phyloP scores from a whole-genome alignment of 2,113 vertebrate species.

The Nyctibius bracteatus region DNA sequence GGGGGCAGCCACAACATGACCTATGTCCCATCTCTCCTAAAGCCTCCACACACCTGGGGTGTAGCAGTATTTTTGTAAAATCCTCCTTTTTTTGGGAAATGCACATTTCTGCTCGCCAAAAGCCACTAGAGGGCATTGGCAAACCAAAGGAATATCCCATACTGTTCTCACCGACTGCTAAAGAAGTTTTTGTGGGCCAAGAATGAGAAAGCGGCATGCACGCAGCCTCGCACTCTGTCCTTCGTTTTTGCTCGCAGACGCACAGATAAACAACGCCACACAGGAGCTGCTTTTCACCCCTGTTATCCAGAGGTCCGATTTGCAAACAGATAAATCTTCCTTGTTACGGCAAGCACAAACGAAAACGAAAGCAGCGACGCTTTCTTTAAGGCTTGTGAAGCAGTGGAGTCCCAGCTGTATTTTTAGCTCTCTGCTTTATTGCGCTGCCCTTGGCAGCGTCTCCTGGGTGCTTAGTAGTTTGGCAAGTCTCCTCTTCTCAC shows the following conservation, averaged over 20 bases:
- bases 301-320: background rate
- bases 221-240: background rate
- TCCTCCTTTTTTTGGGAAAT: rapidly evolving
- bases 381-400: background rate
- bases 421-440: background rate
- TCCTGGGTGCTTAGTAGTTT: background rate
- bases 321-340: background rate
- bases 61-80: background rate
- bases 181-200: background rate
- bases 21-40: background rate
- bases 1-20: no score
- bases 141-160: background rate
- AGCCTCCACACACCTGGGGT: background rate
- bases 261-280: background rate
- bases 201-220: rapidly evolving
- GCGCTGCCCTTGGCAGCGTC: background rate
- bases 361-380: background rate
- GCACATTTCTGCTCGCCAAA: background rate
- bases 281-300: background rate
- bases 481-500: background rate
- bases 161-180: rapidly evolving
- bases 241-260: background rate
- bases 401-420: background rate
- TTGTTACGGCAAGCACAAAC: rapidly evolving
- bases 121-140: conserved; percentile 43